These are phyloP conservation scores for Poecile montanus DNA, from an alignment of 2,797 vertebrate genomes.

Conservation along the genomic window DNA sequence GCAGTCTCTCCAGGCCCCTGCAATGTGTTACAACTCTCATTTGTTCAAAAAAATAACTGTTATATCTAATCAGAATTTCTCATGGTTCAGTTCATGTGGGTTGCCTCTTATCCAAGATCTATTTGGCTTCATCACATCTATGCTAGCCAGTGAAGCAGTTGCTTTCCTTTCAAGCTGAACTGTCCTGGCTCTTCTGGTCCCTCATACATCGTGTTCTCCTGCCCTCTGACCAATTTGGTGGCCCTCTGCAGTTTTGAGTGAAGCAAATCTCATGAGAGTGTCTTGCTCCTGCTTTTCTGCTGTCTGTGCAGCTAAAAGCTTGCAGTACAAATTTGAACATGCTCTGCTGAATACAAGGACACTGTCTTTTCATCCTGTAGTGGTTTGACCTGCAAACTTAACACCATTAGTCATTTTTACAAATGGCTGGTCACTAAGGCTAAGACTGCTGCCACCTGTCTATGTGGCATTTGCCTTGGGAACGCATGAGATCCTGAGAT, in stretches of 20 bases:
- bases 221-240: not conserved
- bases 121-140: not conserved
- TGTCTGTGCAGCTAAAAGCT: not conserved
- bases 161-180: not conserved
- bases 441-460: slow-evolving; percentile 15
- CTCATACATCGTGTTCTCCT: not conserved
- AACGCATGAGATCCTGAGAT: not conserved
- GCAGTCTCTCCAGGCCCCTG: not conserved
- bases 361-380: not conserved
- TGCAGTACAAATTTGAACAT: not conserved
- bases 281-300: not conserved
- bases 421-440: not conserved
- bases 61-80: not conserved
- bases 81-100: not conserved
- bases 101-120: not conserved
- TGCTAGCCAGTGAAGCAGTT: not conserved
- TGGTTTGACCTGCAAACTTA: not conserved
- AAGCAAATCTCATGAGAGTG: not conserved
- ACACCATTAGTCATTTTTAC: slow-evolving; percentile 22
- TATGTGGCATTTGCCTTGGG: slow-evolving; percentile 13
- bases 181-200: not conserved
- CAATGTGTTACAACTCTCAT: not conserved
- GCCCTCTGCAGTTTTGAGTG: not conserved
- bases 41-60: not conserved
- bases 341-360: not conserved